Evolutionary conservation across 1,140 invertebrate species (phyloP).

Genomic region (Drosophila watanabei): DNA sequence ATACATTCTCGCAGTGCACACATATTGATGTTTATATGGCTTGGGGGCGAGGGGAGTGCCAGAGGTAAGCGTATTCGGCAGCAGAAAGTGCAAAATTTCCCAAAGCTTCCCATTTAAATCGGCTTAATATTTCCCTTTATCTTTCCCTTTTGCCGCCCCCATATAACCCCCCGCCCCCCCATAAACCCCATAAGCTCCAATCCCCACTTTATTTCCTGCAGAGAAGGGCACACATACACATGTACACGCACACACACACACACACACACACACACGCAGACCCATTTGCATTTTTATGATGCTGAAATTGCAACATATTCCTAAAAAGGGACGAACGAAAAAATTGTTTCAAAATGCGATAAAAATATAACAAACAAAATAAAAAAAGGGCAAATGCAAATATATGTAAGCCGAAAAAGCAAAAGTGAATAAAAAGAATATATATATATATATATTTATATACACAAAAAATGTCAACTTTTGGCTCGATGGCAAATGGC

Average conservation of each 20-base stretch:
- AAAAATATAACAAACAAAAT: constrained; percentile 19
- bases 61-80: constrained; percentile 11
- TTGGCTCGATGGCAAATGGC: constrained; percentile 9
- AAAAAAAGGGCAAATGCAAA: constrained; percentile 31
- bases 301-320: constrained; percentile 62
- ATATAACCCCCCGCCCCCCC: neutral
- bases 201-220: constrained; percentile 15
- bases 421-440: constrained; percentile 19
- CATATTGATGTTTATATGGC: constrained; percentile 5
- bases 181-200: neutral
- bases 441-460: too few species aligned
- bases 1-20: neutral
- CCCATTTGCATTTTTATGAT: constrained; percentile 67
- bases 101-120: constrained; percentile 48
- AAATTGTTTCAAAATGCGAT: constrained; percentile 49
- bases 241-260: neutral
- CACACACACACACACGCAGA: neutral
- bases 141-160: neutral
- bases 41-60: neutral
- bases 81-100: constrained; percentile 23
- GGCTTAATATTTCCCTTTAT: constrained; percentile 37
- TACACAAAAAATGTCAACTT: constrained; percentile 27
- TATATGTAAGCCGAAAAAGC: constrained; percentile 16
- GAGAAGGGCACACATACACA: neutral
- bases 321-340: constrained; percentile 23